Percentiles rank a stretch among this genome's conserved stretches.
Conservation (phyloP, 2,113 vertebrate genomes). For the Hippotragus niger region DNA sequence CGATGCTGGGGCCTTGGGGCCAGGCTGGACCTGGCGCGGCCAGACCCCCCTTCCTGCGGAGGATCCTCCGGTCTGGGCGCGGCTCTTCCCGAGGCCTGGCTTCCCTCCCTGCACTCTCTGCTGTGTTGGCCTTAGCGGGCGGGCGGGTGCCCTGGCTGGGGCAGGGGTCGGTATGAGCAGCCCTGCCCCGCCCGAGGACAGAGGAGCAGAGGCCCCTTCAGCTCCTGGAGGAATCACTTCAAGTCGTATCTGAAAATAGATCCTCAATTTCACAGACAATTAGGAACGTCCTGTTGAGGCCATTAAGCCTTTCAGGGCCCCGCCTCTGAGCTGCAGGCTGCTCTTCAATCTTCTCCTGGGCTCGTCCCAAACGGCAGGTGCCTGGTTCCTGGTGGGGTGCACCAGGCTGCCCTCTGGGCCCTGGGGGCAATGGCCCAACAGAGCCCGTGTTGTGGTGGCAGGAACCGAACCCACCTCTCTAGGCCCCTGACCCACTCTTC, state of each 20-base stretch:
- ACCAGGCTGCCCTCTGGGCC: neutral
- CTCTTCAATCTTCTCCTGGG: neutral
- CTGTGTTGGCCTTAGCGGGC: fast-evolving
- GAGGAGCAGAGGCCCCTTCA: neutral
- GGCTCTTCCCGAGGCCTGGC: neutral
- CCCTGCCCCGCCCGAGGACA: fast-evolving
- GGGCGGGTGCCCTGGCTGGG: fast-evolving
- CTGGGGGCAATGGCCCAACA: neutral
- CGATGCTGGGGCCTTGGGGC: neutral
- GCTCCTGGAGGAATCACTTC: neutral
- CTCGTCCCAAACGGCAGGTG: neutral
- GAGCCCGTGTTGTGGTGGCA: neutral
- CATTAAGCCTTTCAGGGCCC: neutral
- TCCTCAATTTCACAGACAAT: slow-evolving; percentile 56
- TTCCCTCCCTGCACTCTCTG: fast-evolving
- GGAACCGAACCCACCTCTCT: neutral
- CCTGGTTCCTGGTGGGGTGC: neutral
- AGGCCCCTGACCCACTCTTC: neutral
- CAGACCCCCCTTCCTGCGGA: fast-evolving
- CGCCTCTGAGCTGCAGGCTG: neutral
- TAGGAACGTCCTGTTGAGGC: neutral
- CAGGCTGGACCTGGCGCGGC: fast-evolving
- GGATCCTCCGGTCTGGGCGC: neutral
- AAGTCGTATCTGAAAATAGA: slow-evolving; percentile 39
- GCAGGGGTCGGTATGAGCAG: neutral